Evolutionary conservation across 2,888 invertebrate genomes (phyloP).

Genomic region (Holacanthella duospinosa): DNA sequence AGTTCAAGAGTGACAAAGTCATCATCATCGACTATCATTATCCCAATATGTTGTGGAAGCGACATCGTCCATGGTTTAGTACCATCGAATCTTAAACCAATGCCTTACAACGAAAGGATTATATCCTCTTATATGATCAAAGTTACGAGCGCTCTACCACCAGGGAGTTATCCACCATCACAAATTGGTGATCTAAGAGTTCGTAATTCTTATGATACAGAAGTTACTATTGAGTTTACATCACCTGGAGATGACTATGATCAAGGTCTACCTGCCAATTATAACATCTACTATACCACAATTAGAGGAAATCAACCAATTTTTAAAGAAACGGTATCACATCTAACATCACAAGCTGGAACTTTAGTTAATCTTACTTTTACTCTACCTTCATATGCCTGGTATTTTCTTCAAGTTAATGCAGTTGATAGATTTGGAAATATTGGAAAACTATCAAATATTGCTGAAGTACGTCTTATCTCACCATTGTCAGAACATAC

Average conservation of each 20-base stretch:
- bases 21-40: background rate
- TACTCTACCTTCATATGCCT: constrained; percentile 23
- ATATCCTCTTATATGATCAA: constrained; percentile 31
- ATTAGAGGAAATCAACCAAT: background rate
- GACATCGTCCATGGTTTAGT: constrained; percentile 23
- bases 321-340: background rate
- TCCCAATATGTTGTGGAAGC: constrained; percentile 47
- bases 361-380: constrained; percentile 25
- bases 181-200: constrained; percentile 50
- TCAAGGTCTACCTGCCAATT: constrained; percentile 32
- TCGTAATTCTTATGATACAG: constrained; percentile 44
- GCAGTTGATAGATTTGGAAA: constrained; percentile 24
- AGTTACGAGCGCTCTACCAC: constrained; percentile 23
- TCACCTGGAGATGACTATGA: constrained; percentile 47
- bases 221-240: constrained; percentile 50
- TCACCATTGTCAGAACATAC: background rate
- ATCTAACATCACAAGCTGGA: constrained; percentile 18
- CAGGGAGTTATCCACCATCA: constrained; percentile 41
- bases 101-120: constrained; percentile 33
- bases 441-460: constrained; percentile 23
- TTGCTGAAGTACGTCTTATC: constrained; percentile 9
- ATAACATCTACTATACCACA: constrained; percentile 23
- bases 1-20: background rate
- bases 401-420: constrained; percentile 24
- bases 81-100: constrained; percentile 23